Conservation (phyloP, 2,888 invertebrate species). For the Brachylomia viminalis region DNA sequence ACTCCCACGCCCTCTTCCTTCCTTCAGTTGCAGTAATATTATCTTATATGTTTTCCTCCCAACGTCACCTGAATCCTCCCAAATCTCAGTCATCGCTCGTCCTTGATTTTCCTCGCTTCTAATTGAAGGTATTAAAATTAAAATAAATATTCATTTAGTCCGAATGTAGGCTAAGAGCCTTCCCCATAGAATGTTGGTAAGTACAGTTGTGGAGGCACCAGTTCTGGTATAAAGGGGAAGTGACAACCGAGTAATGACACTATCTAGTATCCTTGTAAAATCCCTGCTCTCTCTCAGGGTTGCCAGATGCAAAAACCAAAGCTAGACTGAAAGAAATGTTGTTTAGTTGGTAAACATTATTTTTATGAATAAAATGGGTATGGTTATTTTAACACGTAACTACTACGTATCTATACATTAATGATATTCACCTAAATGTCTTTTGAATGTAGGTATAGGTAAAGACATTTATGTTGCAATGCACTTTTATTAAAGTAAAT, state of each 20-base stretch:
- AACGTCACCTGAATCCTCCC: not conserved
- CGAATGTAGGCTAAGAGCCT: conserved; percentile 45
- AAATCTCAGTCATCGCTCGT: not conserved
- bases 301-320: conserved; percentile 13
- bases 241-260: conserved; percentile 45
- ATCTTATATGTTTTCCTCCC: not conserved
- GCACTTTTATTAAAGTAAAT: not conserved
- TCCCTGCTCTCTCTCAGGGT: conserved; percentile 26
- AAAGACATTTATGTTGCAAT: not conserved
- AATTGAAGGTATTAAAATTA: conserved; percentile 38
- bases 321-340: not conserved
- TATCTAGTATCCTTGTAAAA: conserved; percentile 48
- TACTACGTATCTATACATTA: not conserved
- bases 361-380: not conserved
- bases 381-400: not conserved
- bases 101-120: conserved; percentile 5
- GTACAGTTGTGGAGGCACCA: conserved; percentile 11
- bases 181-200: not conserved
- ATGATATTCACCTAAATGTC: not conserved
- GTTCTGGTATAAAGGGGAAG: conserved; percentile 16
- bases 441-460: not conserved
- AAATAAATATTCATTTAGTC: conserved; percentile 49
- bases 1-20: no score
- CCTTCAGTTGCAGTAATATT: not conserved
- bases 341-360: not conserved